A percentile compares a stretch with the other conserved stretches of the same genome.
These are phyloP conservation scores for Verasper variegatus DNA, from an alignment of 2,113 vertebrate genomes.

Conservation along the genomic window DNA sequence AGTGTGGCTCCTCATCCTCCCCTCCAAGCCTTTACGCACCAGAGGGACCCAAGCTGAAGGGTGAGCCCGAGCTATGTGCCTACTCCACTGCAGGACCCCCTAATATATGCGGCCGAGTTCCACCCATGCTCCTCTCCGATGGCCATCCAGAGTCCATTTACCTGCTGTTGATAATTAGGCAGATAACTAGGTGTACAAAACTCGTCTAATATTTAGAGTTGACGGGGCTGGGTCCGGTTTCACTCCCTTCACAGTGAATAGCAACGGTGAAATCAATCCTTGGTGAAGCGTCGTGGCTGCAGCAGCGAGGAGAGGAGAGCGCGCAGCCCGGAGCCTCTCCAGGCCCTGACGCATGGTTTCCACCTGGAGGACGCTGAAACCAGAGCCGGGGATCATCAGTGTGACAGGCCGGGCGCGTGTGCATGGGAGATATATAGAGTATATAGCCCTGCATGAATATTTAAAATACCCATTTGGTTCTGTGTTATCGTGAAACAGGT, in stretches of 20 bases:
- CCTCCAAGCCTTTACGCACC: neutral
- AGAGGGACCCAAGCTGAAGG: neutral
- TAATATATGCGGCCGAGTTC: slow-evolving; percentile 75
- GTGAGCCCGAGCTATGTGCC: slow-evolving; percentile 11
- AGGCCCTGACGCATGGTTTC: slow-evolving; percentile 61
- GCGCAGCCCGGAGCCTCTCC: slow-evolving; percentile 5
- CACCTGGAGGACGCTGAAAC: slow-evolving; percentile 84
- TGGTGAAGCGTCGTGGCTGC: slow-evolving; percentile 63
- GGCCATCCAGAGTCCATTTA: slow-evolving; percentile 79
- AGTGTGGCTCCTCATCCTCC: neutral
- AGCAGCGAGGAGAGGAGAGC: neutral
- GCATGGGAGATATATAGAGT: slow-evolving; percentile 66
- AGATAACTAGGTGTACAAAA: slow-evolving; percentile 79
- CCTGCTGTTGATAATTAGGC: slow-evolving; percentile 90
- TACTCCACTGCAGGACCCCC: slow-evolving; percentile 22
- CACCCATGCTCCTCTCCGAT: slow-evolving; percentile 75
- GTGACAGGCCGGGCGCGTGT: slow-evolving; percentile 38
- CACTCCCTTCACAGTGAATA: slow-evolving; percentile 70
- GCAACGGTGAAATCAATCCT: slow-evolving; percentile 78
- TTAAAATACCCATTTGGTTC: slow-evolving; percentile 82
- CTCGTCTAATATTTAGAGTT: slow-evolving; percentile 80
- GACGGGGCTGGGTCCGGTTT: slow-evolving; percentile 76
- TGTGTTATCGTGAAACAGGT: slow-evolving; percentile 73
- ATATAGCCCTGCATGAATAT: slow-evolving; percentile 83
- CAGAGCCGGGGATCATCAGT: slow-evolving; percentile 73